These are phyloP conservation scores for Protosalanx chinensis DNA, from an alignment of 2,797 vertebrate genomes.

Conservation along the genomic window DNA sequence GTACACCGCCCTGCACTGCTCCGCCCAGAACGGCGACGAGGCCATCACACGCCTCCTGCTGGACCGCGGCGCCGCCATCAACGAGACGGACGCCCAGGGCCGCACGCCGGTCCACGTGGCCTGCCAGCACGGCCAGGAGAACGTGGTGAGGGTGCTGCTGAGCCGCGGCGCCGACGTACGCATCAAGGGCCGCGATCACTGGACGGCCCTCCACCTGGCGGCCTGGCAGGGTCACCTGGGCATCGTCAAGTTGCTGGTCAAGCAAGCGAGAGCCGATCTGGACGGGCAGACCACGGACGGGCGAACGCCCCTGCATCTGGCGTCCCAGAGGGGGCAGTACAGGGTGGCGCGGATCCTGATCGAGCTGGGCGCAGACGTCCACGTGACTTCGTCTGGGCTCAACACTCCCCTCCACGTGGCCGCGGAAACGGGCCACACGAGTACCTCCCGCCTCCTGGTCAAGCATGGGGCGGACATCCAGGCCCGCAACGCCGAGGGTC, in stretches of 20 bases:
- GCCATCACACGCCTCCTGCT: slow-evolving; percentile 85
- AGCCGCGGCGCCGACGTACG: slow-evolving; percentile 82
- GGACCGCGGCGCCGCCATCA: slow-evolving; percentile 81
- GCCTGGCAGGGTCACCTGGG: slow-evolving; percentile 93
- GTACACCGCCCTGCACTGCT: slow-evolving; percentile 96
- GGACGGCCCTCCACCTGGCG: slow-evolving; percentile 90
- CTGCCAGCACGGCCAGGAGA: slow-evolving; percentile 94
- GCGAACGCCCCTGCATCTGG: slow-evolving; percentile 88
- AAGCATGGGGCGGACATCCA: slow-evolving; percentile 80
- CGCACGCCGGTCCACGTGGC: slow-evolving; percentile 90
- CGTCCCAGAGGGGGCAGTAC: slow-evolving; percentile 92
- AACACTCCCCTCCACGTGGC: slow-evolving; percentile 87
- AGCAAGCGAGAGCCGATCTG: slow-evolving; percentile 81
- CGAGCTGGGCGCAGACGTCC: slow-evolving; percentile 80
- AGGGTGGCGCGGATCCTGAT: slow-evolving; percentile 91
- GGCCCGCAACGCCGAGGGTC: slow-evolving; percentile 73
- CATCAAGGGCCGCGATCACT: slow-evolving; percentile 85
- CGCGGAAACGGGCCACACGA: slow-evolving; percentile 92
- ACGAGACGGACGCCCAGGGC: slow-evolving; percentile 88
- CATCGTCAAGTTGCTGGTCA: slow-evolving; percentile 90
- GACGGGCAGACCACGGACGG: slow-evolving; percentile 86
- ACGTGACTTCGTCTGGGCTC: slow-evolving; percentile 55
- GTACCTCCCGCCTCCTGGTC: slow-evolving; percentile 88
- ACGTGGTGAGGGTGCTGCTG: slow-evolving; percentile 85
- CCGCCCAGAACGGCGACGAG: slow-evolving; percentile 91